Percentiles rank a stretch among this genome's conserved stretches.
Conservation (phyloP, 2,888 invertebrate species). For the Ophioninae sp. region DNA sequence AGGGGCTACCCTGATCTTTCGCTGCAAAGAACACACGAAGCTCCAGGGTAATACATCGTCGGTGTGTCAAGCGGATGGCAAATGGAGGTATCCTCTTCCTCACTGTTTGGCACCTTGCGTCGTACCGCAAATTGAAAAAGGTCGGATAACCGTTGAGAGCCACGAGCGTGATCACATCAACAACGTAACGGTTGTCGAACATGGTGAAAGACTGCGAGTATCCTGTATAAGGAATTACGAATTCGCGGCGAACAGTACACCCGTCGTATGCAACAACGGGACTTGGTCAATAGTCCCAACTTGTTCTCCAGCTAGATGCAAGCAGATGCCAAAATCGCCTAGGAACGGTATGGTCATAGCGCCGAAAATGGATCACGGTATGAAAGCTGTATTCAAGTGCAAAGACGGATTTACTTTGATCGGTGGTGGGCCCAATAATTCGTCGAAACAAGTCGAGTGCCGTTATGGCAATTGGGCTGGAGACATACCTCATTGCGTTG, state of each 20-base stretch:
- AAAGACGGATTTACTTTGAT: conserved; percentile 95
- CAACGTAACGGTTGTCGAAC: conserved; percentile 84
- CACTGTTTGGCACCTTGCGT: conserved; percentile 97
- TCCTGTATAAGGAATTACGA: conserved; percentile 94
- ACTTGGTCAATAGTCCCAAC: conserved; percentile 97
- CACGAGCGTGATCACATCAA: conserved; percentile 77
- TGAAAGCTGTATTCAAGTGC: conserved; percentile 96
- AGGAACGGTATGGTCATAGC: conserved; percentile 98
- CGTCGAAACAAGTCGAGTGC: conserved; percentile 90
- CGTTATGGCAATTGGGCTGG: conserved; percentile 98
- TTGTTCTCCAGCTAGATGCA: conserved; percentile 92
- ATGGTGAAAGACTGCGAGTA: conserved; percentile 88
- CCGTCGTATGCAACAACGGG: conserved; percentile 95
- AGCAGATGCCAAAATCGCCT: conserved; percentile 90
- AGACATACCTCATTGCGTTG: conserved; percentile 91
- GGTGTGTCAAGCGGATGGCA: conserved; percentile 96
- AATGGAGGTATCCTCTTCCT: conserved; percentile 96
- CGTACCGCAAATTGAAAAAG: conserved; percentile 93
- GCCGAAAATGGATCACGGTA: conserved; percentile 98
- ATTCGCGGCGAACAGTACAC: conserved; percentile 88
- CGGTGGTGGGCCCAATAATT: conserved; percentile 84
- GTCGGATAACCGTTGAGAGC: conserved; percentile 85
- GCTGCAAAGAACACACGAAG: conserved; percentile 95
- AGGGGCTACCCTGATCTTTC: conserved; percentile 95
- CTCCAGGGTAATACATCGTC: conserved; percentile 94